Percentiles rank a stretch among this genome's conserved stretches.
Evolutionary conservation across 2,888 invertebrate genomes (phyloP).

Genomic region (Kryphioiulus occultus): DNA sequence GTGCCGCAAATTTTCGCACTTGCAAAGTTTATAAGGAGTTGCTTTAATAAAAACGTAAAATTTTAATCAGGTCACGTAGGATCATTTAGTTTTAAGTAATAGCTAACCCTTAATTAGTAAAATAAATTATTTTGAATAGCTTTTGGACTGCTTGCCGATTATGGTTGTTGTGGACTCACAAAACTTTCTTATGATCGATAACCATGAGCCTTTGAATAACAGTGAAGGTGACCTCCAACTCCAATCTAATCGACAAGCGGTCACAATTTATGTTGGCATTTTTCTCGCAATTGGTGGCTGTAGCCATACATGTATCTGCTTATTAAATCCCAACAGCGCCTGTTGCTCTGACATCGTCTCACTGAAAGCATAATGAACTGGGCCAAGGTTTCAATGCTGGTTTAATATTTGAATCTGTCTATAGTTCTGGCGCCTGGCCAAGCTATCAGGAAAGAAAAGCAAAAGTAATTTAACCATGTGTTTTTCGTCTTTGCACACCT

Average conservation of each 20-base stretch:
- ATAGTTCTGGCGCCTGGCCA: not conserved
- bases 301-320: not conserved
- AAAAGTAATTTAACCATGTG: not conserved
- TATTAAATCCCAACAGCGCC: not conserved
- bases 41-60: too few relatives aligned
- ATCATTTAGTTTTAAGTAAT: too few relatives aligned
- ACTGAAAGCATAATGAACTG: not conserved
- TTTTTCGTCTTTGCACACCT: too few relatives aligned
- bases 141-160: too few relatives aligned
- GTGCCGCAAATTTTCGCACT: too few relatives aligned
- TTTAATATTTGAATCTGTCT: not conserved
- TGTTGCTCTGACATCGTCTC: not conserved
- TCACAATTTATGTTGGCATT: not conserved
- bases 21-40: too few relatives aligned
- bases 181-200: not conserved
- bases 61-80: too few relatives aligned
- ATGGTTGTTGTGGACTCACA: too few relatives aligned
- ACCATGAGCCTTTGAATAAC: not conserved
- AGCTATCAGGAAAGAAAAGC: not conserved
- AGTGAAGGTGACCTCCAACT: not conserved
- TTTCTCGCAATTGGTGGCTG: not conserved
- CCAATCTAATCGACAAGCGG: not conserved
- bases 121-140: too few relatives aligned
- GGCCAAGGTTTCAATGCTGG: conserved; percentile 1
- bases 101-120: too few relatives aligned